Conservation (phyloP, 2,113 vertebrate genomes). For the Myxocyprinus asiaticus region DNA sequence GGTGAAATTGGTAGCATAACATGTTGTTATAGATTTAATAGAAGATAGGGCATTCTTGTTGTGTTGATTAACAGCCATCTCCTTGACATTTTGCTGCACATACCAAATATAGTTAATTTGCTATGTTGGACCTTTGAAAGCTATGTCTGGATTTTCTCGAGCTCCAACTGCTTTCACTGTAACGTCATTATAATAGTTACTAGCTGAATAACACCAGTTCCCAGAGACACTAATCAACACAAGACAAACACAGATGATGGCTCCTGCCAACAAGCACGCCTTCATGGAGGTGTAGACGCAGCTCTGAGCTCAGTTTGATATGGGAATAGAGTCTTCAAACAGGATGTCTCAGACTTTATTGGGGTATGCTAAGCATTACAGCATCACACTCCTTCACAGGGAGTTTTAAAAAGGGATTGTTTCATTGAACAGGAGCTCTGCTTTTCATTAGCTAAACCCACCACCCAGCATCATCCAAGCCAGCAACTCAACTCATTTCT, state of each 20-base stretch:
- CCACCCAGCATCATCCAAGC: slow-evolving; percentile 57
- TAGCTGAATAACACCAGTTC: slow-evolving; percentile 23
- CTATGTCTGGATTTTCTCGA: slow-evolving; percentile 36
- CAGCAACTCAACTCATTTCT: slow-evolving; percentile 53
- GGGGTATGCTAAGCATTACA: slow-evolving; percentile 65
- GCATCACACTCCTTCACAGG: slow-evolving; percentile 64
- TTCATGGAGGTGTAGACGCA: slow-evolving; percentile 43
- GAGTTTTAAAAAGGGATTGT: slow-evolving; percentile 59
- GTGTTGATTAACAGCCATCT: no score
- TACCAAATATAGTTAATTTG: no score
- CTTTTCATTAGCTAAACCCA: slow-evolving; percentile 69
- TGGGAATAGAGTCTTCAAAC: slow-evolving; percentile 57
- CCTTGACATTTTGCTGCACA: no score
- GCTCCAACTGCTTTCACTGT: neutral
- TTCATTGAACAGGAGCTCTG: slow-evolving; percentile 60
- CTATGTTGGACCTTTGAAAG: neutral
- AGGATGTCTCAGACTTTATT: slow-evolving; percentile 68
- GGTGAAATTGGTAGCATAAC: no score
- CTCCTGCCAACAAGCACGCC: slow-evolving; percentile 1
- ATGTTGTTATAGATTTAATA: no score
- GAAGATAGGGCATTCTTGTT: no score
- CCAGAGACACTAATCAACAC: slow-evolving; percentile 42
- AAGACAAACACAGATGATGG: slow-evolving; percentile 20
- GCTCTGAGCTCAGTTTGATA: slow-evolving; percentile 33
- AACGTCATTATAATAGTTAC: slow-evolving; percentile 34